Percentiles rank a stretch among this genome's conserved stretches.
These are phyloP conservation scores for Netelia fuscicornis DNA, from an alignment of 2,888 invertebrate genomes.

Conservation along the genomic window DNA sequence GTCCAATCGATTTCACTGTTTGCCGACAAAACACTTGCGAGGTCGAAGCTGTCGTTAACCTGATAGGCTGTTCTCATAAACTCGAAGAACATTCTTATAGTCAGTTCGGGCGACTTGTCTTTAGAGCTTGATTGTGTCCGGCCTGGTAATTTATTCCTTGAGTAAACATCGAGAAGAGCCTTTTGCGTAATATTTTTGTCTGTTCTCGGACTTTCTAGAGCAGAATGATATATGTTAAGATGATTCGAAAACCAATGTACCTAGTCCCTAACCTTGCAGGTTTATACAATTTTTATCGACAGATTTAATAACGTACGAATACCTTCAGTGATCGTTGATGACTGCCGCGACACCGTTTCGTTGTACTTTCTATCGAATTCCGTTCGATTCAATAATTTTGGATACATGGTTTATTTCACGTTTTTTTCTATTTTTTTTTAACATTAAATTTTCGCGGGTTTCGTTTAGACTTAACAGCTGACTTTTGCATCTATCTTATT, in stretches of 20 bases:
- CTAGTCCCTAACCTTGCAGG: too few relatives aligned
- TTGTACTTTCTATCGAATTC: conserved; percentile 67
- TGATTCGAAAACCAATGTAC: neutral
- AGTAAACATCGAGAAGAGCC: conserved; percentile 45
- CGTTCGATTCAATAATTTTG: conserved; percentile 66
- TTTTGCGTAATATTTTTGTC: conserved; percentile 49
- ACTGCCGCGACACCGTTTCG: conserved; percentile 59
- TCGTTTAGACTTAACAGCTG: neutral
- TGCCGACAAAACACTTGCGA: conserved; percentile 79
- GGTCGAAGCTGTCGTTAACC: conserved; percentile 86
- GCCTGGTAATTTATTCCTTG: conserved; percentile 58
- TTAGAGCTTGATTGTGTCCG: conserved; percentile 56
- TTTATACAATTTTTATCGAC: neutral
- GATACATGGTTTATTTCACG: conserved; percentile 54
- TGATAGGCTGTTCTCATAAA: conserved; percentile 91
- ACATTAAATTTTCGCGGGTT: conserved; percentile 1
- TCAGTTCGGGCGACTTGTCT: conserved; percentile 86
- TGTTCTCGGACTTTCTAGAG: conserved; percentile 50
- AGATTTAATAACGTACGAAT: conserved; percentile 23
- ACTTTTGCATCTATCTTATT: neutral
- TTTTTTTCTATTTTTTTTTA: conserved; percentile 31
- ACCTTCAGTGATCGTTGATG: conserved; percentile 64
- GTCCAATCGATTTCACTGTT: conserved; percentile 86
- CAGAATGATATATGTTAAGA: conserved; percentile 10
- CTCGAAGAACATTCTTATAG: conserved; percentile 90